These are phyloP conservation scores for Isotomurus palustris DNA, from an alignment of 2,888 invertebrate species.

Conservation along the genomic window DNA sequence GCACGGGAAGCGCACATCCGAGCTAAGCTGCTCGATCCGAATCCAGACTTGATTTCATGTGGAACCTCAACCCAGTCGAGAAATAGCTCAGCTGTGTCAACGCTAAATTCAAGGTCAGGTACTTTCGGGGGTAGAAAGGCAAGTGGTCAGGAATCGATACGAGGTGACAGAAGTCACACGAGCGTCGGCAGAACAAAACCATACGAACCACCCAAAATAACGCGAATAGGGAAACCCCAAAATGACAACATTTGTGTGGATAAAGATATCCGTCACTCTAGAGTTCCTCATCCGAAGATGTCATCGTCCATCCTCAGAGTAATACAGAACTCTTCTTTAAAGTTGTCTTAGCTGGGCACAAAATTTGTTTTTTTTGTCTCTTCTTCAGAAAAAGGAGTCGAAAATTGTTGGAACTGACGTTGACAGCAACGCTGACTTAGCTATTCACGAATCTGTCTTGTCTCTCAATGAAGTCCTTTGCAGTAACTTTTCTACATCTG, in stretches of 20 bases:
- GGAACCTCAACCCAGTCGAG: too few relatives aligned
- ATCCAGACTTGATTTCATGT: too few relatives aligned
- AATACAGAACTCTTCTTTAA: not conserved
- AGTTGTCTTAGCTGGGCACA: not conserved
- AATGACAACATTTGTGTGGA: conserved; percentile 1
- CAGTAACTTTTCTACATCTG: conserved; percentile 8
- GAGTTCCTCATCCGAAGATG: conserved; percentile 6
- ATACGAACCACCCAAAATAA: too few relatives aligned
- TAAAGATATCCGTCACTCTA: not conserved
- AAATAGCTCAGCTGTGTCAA: too few relatives aligned
- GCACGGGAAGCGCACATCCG: too few relatives aligned
- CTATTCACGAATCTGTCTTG: not conserved
- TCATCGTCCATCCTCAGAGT: not conserved
- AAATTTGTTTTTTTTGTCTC: too few relatives aligned
- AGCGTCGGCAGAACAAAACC: not conserved
- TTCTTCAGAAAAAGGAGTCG: too few relatives aligned
- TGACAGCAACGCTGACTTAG: not conserved
- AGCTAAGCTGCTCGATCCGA: too few relatives aligned
- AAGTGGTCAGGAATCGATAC: too few relatives aligned
- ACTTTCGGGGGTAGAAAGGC: too few relatives aligned
- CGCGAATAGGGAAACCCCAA: not conserved
- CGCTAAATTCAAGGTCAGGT: too few relatives aligned
- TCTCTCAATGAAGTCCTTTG: conserved; percentile 16
- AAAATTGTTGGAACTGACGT: not conserved
- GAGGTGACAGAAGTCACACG: too few relatives aligned